Evolutionary conservation across 1,140 invertebrate genomes (phyloP).

Genomic region (Calliopsis andreniformis): DNA sequence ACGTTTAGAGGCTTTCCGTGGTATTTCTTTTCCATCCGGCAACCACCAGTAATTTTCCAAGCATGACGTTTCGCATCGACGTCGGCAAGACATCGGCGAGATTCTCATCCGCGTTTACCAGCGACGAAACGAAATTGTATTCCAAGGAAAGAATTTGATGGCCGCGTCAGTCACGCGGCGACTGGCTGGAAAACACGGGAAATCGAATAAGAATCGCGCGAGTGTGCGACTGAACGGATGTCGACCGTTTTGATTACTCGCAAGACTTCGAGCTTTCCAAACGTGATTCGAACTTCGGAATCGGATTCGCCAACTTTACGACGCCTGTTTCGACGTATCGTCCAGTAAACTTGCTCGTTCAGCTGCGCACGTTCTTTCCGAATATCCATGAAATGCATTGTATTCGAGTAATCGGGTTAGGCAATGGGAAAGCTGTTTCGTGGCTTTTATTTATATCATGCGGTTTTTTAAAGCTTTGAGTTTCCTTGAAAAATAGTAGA

Average conservation of each 20-base stretch:
- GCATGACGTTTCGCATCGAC: slow-evolving; percentile 7
- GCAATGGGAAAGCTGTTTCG: too few relatives aligned
- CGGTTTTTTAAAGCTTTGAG: too few relatives aligned
- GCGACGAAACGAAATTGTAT: slow-evolving; percentile 37
- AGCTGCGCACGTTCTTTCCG: background rate
- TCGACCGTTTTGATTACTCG: slow-evolving; percentile 57
- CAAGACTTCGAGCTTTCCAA: slow-evolving; percentile 38
- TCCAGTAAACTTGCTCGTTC: background rate
- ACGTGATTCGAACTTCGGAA: slow-evolving; percentile 57
- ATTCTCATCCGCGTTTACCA: background rate
- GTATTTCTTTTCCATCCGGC: background rate
- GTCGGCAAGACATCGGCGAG: background rate
- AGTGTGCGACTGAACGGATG: background rate
- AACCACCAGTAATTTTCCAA: slow-evolving; percentile 1
- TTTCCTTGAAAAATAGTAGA: too few relatives aligned
- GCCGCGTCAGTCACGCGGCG: slow-evolving; percentile 37
- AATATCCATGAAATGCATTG: background rate
- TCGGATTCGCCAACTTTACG: slow-evolving; percentile 48
- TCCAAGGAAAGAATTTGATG: slow-evolving; percentile 34
- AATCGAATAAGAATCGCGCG: slow-evolving; percentile 45
- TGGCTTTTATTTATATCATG: too few relatives aligned
- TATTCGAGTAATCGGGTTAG: too few relatives aligned
- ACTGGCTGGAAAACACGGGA: slow-evolving; percentile 11
- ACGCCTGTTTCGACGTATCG: slow-evolving; percentile 4
- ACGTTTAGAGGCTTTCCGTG: background rate